Evolutionary conservation across 1,140 invertebrate genomes (phyloP).

Genomic region (Arctopsyche grandis): DNA sequence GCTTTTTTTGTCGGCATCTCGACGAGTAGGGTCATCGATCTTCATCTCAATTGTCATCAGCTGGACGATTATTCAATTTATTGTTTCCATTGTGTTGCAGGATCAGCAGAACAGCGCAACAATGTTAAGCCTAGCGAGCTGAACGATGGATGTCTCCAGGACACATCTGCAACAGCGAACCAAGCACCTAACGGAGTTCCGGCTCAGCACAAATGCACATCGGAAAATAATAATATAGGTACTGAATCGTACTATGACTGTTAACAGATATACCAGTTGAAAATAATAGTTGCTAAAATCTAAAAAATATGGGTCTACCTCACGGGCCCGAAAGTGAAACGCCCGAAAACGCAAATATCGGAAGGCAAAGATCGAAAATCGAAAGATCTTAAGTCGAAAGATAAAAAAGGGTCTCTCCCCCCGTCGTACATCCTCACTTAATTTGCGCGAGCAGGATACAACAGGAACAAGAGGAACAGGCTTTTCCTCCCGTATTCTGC

Average conservation of each 20-base stretch:
- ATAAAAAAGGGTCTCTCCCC: no score
- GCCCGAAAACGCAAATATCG: no score
- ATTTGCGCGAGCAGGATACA: no score
- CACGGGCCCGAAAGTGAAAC: no score
- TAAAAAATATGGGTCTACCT: no score
- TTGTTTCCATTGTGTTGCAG: constrained; percentile 10
- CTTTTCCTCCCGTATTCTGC: no score
- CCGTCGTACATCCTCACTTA: no score
- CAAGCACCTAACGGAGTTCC: background rate
- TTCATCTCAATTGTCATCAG: background rate
- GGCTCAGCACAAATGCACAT: constrained; percentile 38
- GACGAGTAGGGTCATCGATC: constrained; percentile 12
- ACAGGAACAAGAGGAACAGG: no score
- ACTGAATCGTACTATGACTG: background rate
- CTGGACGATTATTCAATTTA: constrained; percentile 7
- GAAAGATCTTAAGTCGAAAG: no score
- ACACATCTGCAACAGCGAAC: background rate
- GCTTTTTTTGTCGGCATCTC: background rate
- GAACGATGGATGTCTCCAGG: constrained; percentile 1
- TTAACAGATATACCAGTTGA: no score
- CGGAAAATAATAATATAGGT: constrained; percentile 43
- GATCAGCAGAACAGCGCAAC: background rate
- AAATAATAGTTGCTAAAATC: no score
- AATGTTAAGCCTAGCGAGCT: background rate
- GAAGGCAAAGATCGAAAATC: no score